These are phyloP conservation scores for Leucania comma DNA, from an alignment of 2,888 invertebrate species.

Conservation along the genomic window DNA sequence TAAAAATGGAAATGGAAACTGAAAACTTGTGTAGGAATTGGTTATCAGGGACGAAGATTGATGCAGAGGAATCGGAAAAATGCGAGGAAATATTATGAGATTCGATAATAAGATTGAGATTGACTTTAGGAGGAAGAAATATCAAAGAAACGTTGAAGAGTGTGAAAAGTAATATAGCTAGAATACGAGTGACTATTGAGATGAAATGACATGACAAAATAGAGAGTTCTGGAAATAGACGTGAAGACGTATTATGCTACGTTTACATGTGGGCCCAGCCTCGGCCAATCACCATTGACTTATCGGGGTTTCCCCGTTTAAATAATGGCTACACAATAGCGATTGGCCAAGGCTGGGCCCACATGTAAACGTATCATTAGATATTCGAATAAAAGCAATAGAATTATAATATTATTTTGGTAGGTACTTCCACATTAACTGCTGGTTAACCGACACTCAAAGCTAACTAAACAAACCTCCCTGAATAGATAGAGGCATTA, in stretches of 20 bases:
- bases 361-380: too few relatives aligned
- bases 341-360: too few relatives aligned
- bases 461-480: conserved; percentile 9
- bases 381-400: neutral
- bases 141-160: neutral
- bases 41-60: neutral
- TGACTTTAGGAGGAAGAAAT: neutral
- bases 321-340: too few relatives aligned
- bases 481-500: conserved; percentile 37
- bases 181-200: too few relatives aligned
- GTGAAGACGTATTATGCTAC: too few relatives aligned
- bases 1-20: neutral
- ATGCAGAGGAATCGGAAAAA: neutral
- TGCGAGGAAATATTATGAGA: neutral
- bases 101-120: neutral
- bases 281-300: too few relatives aligned
- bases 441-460: neutral
- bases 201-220: too few relatives aligned
- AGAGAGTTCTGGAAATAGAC: too few relatives aligned
- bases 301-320: too few relatives aligned
- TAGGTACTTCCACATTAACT: neutral
- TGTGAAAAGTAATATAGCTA: neutral
- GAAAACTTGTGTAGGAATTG: neutral
- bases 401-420: neutral
- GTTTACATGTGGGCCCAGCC: too few relatives aligned